Evolutionary conservation across 2,113 vertebrate species (phyloP), one percentile per base, ranked within the genome.

Genomic region (Formicarius rufipectus): DNA sequence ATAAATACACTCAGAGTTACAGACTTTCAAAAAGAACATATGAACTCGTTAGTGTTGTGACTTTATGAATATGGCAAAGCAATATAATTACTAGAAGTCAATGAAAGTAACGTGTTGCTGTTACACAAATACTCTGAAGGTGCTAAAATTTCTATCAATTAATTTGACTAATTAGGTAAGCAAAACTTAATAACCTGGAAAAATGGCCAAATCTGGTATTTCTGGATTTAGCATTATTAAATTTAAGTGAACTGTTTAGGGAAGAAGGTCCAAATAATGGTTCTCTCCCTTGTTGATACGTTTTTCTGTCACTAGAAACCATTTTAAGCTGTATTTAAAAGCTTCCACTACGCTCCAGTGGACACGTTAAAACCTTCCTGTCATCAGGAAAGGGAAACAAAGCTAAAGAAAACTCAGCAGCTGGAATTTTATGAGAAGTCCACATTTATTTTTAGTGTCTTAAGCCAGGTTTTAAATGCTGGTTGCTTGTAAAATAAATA

Each of bases 201-300:
- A 93, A 93, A 75, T 2, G 14, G 13, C 21, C 59, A 63, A 88
- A 81, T 44, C 13, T 37, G 15, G 5, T 58, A 60, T 5, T 6
- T 66, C 30, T 78, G 56, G n/a, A 52, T 22, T 82, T 20, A 25
- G 60, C 0, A 4, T 6, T 14, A 60, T 12, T 58, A 72, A 74
- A 69, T 9, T 1, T 0, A 60, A 69, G 39, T 49, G 44, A 68
- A 60, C 1, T 56, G 20, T 11, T 75, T 28, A 49, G 21, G 0
- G 45, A 62, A 90, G 82, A 56, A 58, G 1, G 22, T 40, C 33
- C 31, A 79, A n/a, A 27, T 18, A 24, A 40, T 7, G 12, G 6
- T 21, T 71, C 10, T 89, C 7, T 12, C 7, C 13, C 2, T 50
- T 63, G 44, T 23, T 62, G 7, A 40, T 16, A 50, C 44, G 20